A percentile compares a stretch with the other conserved stretches of the same genome.
phyloP scores from a whole-genome alignment of 2,888 invertebrate genomes.

The Scrobipalpa atriplicella region DNA sequence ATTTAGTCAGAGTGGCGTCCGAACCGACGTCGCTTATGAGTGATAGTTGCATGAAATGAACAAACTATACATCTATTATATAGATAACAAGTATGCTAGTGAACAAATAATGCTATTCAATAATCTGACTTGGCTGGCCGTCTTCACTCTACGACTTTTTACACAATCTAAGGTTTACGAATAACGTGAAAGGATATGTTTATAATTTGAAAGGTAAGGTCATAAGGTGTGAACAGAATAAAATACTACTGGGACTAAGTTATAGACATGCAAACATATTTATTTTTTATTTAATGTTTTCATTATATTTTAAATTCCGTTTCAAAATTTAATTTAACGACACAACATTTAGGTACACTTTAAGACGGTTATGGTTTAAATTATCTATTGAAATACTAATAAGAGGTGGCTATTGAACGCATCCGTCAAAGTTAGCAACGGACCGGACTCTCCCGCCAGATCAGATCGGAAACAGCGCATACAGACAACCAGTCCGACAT shows the following conservation, averaged over 20 bases:
- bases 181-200: slow-evolving; percentile 17
- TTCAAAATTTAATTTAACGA: neutral
- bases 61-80: slow-evolving; percentile 80
- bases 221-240: slow-evolving; percentile 19
- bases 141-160: slow-evolving; percentile 13
- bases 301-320: neutral
- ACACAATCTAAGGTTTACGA: slow-evolving; percentile 16
- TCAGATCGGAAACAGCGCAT: slow-evolving; percentile 31
- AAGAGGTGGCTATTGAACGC: neutral
- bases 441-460: slow-evolving; percentile 27
- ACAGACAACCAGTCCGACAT: slow-evolving; percentile 33
- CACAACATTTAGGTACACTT: neutral
- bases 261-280: slow-evolving; percentile 21
- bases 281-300: neutral
- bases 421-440: slow-evolving; percentile 20
- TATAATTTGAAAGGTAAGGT: slow-evolving; percentile 13
- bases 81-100: slow-evolving; percentile 42
- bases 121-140: slow-evolving; percentile 33
- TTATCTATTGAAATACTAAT: slow-evolving; percentile 16
- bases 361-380: neutral
- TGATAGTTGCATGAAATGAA: slow-evolving; percentile 82
- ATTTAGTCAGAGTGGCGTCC: slow-evolving; percentile 77
- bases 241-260: slow-evolving; percentile 20
- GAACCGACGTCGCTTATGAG: slow-evolving; percentile 79
- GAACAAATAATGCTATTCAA: slow-evolving; percentile 33